Percentiles rank a stretch among this genome's conserved stretches.
phyloP scores from a whole-genome alignment of 2,888 invertebrate species.

The Ectobius pallidus region DNA sequence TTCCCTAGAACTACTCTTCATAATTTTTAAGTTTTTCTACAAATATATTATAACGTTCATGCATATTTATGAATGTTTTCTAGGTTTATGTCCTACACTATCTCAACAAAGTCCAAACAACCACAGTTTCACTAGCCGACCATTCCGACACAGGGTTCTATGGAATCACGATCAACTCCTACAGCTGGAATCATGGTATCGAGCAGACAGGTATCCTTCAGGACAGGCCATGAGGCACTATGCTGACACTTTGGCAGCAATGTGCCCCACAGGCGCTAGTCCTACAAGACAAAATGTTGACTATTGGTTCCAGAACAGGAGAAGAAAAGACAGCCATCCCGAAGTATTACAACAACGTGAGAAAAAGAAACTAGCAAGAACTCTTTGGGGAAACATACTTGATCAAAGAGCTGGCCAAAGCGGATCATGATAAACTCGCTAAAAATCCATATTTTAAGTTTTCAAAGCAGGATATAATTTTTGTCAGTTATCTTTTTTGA shows the following conservation, averaged over 20 bases:
- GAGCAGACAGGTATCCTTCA: slow-evolving; percentile 39
- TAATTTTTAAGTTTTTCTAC: too few species aligned
- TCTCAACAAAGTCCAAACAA: slow-evolving; percentile 5
- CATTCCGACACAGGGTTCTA: slow-evolving; percentile 38
- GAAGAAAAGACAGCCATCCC: slow-evolving; percentile 40
- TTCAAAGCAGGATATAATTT: too few species aligned
- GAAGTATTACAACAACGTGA: slow-evolving; percentile 41
- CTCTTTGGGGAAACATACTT: slow-evolving; percentile 36
- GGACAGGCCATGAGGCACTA: slow-evolving; percentile 39
- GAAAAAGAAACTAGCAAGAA: slow-evolving; percentile 40
- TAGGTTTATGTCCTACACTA: too few species aligned
- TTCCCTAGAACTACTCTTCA: too few species aligned
- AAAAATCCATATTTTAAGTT: too few species aligned
- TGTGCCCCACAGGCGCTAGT: slow-evolving; percentile 31
- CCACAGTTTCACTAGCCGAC: slow-evolving; percentile 15
- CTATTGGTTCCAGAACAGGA: slow-evolving; percentile 42
- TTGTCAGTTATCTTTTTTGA: too few species aligned
- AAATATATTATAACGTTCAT: too few species aligned
- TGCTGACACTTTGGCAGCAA: slow-evolving; percentile 32
- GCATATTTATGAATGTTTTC: too few species aligned
- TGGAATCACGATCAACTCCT: slow-evolving; percentile 39
- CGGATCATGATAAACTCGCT: slow-evolving; percentile 5
- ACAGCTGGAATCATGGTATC: slow-evolving; percentile 40
- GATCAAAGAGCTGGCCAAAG: slow-evolving; percentile 35
- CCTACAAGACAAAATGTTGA: slow-evolving; percentile 42